Base-by-base conservation (phyloP, 2,888 invertebrate species). In the Chirona hameri region DNA sequence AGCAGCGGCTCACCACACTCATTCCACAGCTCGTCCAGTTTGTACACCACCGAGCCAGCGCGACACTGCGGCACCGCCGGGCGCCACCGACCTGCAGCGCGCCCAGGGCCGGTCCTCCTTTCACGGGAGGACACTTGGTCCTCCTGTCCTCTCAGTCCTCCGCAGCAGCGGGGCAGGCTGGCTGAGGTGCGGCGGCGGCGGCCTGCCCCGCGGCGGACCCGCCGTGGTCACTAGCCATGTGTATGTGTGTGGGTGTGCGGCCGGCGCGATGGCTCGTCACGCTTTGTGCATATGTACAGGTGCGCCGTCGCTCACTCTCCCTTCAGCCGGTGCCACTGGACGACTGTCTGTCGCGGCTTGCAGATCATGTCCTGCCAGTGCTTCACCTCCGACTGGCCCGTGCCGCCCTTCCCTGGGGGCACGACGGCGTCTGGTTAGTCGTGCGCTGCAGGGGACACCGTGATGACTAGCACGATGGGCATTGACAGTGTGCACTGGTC, bases 331-430 rank as follows among this genome's bases (percentile, higher is more conserved):
- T 98, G 98, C 98, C 98, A 98, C 88, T 97, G 97, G 81, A 97
- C 95, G 87, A 97, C 95, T 86, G 95, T 96, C 90, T 98, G 97
- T 86, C 97, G 91, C 39, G 97, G 97, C 89, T 98, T 98, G 84
- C 96, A 95, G 86, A 98, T 96, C 98, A 98, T 98, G 88, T 98
- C 98, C 87, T 97, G 97, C 98, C 98, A 98, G 89, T 98, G 98
- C 88, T 97, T 97, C 65, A 96, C 96, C 89, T 98, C 98, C 83
- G 95, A 93, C 29, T 97, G 97, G 0, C 98, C 98, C 82, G 96
- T 97, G 21, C 95, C 95, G 87, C 95, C 96, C 89, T 96, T 96
- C 83, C 95, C 96, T 95, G 90, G n/a, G 91, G 27, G 39, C 81
- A 81, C 21, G 12, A n/a, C 39, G 27, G 29, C 46, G 39, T 18